phyloP scores from a whole-genome alignment of 2,888 invertebrate species.

The Synergus japonicus region DNA sequence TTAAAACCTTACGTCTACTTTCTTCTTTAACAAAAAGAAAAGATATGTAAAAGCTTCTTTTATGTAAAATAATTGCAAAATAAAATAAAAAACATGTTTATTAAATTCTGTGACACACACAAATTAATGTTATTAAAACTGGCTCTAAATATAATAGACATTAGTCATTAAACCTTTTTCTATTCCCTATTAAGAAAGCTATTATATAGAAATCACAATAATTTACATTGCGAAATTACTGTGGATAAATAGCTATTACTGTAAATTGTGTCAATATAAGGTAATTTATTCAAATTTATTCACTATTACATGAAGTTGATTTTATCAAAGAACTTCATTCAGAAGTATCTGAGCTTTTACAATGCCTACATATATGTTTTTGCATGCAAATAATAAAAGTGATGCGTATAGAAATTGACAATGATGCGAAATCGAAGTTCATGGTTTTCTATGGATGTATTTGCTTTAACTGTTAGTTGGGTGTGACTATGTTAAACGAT shows the following conservation, averaged over 20 bases:
- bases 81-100: not conserved
- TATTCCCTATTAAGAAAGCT: no score
- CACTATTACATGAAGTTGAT: not conserved
- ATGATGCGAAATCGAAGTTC: not conserved
- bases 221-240: not conserved
- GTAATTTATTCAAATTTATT: not conserved
- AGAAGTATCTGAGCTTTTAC: not conserved
- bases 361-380: not conserved
- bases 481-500: not conserved
- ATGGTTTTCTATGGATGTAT: not conserved
- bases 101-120: not conserved
- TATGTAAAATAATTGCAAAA: not conserved
- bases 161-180: no score
- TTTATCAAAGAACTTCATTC: not conserved
- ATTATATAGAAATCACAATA: not conserved
- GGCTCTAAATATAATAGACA: no score
- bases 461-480: not conserved
- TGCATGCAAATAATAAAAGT: not conserved
- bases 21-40: constrained; percentile 13
- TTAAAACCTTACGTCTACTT: constrained; percentile 1
- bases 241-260: not conserved
- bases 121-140: not conserved
- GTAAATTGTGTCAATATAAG: not conserved
- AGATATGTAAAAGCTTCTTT: not conserved
- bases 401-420: no score